Conservation (phyloP, 2,888 invertebrate species). For the Ashinkailepas kermadecensis region DNA sequence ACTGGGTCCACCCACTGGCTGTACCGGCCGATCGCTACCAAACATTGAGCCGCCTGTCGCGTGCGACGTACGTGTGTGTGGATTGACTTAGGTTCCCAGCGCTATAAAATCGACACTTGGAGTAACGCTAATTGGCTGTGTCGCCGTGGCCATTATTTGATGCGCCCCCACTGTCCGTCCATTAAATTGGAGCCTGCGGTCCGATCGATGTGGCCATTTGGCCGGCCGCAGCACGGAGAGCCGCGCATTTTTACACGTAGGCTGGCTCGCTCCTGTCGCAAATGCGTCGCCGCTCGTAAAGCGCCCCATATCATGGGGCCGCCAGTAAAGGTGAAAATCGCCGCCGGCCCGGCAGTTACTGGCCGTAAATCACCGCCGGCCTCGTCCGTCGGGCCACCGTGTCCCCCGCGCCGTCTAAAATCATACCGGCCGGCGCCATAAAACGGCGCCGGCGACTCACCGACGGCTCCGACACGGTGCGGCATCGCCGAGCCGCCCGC, state of each 20-base stretch:
- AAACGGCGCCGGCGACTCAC: too few species aligned
- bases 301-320: not conserved
- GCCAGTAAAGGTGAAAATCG: not conserved
- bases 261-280: not conserved
- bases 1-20: too few species aligned
- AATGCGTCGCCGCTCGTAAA: slow-evolving; percentile 8
- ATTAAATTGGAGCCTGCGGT: slow-evolving; percentile 10
- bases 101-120: slow-evolving; percentile 11
- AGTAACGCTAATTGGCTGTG: slow-evolving; percentile 12
- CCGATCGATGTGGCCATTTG: slow-evolving; percentile 3
- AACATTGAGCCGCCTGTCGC: not conserved
- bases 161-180: slow-evolving; percentile 19
- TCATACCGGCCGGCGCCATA: too few species aligned
- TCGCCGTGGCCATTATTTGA: slow-evolving; percentile 16
- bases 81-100: slow-evolving; percentile 15
- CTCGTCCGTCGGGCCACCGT: not conserved
- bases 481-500: not conserved
- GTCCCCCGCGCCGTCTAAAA: too few species aligned
- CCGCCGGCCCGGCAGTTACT: not conserved
- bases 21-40: not conserved
- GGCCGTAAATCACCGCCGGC: slow-evolving; percentile 6
- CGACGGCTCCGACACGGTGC: too few species aligned
- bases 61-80: not conserved
- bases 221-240: not conserved
- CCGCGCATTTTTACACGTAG: not conserved